Evolutionary conservation across 2,113 vertebrate genomes (phyloP).

Genomic region (Rhizomys pruinosus): DNA sequence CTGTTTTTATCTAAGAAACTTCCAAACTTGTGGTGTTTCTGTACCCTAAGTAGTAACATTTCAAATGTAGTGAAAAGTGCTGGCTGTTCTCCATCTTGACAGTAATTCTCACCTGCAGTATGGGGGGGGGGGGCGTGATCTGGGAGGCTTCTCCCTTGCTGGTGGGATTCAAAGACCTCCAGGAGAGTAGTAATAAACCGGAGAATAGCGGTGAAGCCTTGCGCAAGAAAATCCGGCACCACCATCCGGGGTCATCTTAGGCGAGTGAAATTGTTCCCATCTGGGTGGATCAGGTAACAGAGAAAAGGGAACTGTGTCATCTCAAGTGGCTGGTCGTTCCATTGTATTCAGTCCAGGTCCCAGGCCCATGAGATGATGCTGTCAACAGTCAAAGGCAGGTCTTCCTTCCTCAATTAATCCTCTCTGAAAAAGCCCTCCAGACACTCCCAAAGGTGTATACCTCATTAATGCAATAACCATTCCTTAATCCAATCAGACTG

Average conservation of each 20-base stretch:
- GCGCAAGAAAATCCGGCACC: neutral
- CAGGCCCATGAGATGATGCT: neutral
- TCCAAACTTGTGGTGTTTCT: constrained; percentile 27
- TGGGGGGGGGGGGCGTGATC: neutral
- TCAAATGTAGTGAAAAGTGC: neutral
- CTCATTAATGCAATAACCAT: neutral
- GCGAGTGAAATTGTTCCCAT: neutral
- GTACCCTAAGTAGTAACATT: constrained; percentile 24
- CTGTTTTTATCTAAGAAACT: neutral
- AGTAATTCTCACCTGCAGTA: neutral
- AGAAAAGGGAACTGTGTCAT: neutral
- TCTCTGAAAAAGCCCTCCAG: neutral
- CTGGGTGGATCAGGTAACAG: neutral
- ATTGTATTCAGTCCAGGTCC: neutral
- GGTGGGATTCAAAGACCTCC: neutral
- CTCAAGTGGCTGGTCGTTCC: neutral
- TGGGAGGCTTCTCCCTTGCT: neutral
- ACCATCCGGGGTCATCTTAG: neutral
- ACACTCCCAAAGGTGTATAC: neutral
- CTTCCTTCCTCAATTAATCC: neutral
- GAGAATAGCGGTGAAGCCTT: neutral
- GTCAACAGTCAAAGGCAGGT: too few species aligned
- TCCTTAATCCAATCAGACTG: neutral
- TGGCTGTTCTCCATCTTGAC: constrained; percentile 18
- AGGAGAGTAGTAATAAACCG: neutral